phyloP scores from a whole-genome alignment of 2,888 invertebrate genomes.

The Physocephala rufipes region DNA sequence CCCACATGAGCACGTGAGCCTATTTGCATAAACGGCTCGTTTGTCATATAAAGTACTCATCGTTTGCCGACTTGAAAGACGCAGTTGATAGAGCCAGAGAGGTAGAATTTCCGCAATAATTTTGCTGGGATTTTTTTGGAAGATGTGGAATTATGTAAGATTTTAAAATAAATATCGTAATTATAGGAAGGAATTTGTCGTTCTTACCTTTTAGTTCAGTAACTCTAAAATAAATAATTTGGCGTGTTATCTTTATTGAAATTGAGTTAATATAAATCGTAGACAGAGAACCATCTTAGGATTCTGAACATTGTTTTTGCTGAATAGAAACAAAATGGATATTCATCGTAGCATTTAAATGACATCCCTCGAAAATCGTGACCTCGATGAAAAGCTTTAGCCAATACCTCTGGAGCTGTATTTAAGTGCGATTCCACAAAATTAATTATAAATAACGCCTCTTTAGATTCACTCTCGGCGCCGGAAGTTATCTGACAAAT shows the following conservation, averaged over 20 bases:
- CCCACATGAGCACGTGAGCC: too few species aligned
- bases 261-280: neutral
- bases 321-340: conserved; percentile 64
- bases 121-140: too few species aligned
- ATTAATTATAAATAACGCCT: conserved; percentile 56
- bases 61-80: too few species aligned
- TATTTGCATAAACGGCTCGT: too few species aligned
- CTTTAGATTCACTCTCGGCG: conserved; percentile 55
- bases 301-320: conserved; percentile 63
- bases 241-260: too few species aligned
- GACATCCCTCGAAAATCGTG: conserved; percentile 52
- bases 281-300: conserved; percentile 59
- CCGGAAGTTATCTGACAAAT: conserved; percentile 64
- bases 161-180: too few species aligned
- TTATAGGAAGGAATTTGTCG: neutral
- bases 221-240: too few species aligned
- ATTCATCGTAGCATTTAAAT: conserved; percentile 59
- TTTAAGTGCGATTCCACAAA: conserved; percentile 57
- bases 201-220: neutral
- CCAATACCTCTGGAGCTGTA: conserved; percentile 58
- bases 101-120: too few species aligned
- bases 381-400: conserved; percentile 60
- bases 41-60: too few species aligned
- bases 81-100: too few species aligned
- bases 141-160: too few species aligned